These are phyloP conservation scores for Origma solitaria DNA, from an alignment of 2,113 vertebrate genomes.

Conservation along the genomic window DNA sequence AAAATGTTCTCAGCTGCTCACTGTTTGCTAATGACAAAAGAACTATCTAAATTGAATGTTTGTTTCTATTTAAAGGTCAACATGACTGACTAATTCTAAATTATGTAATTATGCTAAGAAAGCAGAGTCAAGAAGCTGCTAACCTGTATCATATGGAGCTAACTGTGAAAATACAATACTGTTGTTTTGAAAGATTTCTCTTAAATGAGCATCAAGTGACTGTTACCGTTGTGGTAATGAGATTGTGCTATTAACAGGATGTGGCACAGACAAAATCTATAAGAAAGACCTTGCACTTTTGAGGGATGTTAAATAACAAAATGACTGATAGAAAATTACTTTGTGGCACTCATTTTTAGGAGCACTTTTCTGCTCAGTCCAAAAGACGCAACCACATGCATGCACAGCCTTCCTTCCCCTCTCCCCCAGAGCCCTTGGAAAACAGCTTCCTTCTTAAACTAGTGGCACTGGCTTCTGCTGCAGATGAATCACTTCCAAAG, in stretches of 20 bases:
- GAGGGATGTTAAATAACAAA: slow-evolving; percentile 49
- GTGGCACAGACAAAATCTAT: slow-evolving; percentile 46
- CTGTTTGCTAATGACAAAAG: slow-evolving; percentile 21
- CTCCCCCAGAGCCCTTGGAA: neutral
- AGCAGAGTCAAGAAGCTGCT: slow-evolving; percentile 35
- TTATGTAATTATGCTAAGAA: slow-evolving; percentile 51
- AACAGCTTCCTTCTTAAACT: neutral
- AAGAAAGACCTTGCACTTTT: slow-evolving; percentile 33
- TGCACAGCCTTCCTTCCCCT: neutral
- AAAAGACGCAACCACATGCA: neutral
- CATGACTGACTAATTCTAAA: slow-evolving; percentile 26
- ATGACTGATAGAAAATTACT: neutral
- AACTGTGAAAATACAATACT: slow-evolving; percentile 19
- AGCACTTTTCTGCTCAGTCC: neutral
- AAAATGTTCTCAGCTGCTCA: neutral
- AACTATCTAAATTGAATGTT: slow-evolving; percentile 34
- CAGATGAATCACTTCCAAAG: neutral
- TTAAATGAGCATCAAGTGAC: slow-evolving; percentile 18
- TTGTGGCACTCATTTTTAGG: neutral
- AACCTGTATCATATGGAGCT: slow-evolving; percentile 1
- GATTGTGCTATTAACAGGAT: slow-evolving; percentile 54
- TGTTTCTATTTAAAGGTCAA: slow-evolving; percentile 46
- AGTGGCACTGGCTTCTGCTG: neutral
- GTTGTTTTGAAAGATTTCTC: slow-evolving; percentile 54
- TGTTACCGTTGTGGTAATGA: slow-evolving; percentile 59